phyloP scores from a whole-genome alignment of 2,113 vertebrate genomes.

The Centropristis striata region DNA sequence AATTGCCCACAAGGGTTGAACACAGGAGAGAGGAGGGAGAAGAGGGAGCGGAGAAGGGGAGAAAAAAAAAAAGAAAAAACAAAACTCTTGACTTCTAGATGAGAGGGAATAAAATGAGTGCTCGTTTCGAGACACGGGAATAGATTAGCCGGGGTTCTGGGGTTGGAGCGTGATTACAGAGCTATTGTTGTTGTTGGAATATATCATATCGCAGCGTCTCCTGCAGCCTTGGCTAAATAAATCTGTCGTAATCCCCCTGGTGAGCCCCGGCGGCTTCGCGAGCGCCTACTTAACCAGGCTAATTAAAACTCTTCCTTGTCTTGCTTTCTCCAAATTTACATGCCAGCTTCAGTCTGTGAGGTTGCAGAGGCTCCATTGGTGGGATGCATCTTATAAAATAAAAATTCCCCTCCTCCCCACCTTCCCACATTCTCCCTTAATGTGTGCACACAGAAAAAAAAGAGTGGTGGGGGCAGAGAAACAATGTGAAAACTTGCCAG shows the following conservation, averaged over 20 bases:
- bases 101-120: slow-evolving; percentile 76
- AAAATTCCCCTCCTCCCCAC: background rate
- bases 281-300: slow-evolving; percentile 81
- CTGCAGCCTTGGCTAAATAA: slow-evolving; percentile 82
- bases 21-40: slow-evolving; percentile 47
- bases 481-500: slow-evolving; percentile 48
- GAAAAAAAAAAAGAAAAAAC: slow-evolving; percentile 42
- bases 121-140: slow-evolving; percentile 71
- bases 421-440: background rate
- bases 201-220: slow-evolving; percentile 81
- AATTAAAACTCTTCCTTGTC: slow-evolving; percentile 84
- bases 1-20: slow-evolving; percentile 83
- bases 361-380: slow-evolving; percentile 54
- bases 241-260: slow-evolving; percentile 82
- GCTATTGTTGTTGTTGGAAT: slow-evolving; percentile 82
- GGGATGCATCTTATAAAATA: slow-evolving; percentile 43
- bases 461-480: background rate
- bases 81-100: slow-evolving; percentile 83
- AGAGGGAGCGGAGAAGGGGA: slow-evolving; percentile 20
- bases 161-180: slow-evolving; percentile 80
- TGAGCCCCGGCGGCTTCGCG: slow-evolving; percentile 72
- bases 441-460: background rate
- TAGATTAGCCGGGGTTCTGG: slow-evolving; percentile 78
- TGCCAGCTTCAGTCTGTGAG: slow-evolving; percentile 67
- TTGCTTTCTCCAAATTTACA: slow-evolving; percentile 74